Base-by-base conservation (phyloP, 2,888 invertebrate species). In the Coelogynopora nodosa region DNA sequence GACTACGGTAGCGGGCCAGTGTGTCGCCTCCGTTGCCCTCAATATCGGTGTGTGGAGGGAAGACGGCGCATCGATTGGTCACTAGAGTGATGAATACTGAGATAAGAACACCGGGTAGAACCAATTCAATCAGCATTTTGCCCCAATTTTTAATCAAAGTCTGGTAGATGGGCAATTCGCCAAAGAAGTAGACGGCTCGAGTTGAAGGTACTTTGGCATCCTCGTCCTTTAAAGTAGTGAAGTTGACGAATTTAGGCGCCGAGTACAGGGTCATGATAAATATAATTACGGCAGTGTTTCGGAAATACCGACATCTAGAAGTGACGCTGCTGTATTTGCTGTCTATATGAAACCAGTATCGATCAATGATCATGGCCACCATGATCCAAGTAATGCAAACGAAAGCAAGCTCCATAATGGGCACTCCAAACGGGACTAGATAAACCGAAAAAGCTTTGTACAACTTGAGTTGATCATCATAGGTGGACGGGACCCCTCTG, bases 321-420 rank as follows among this genome's bases (percentile, higher is more conserved):
- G 18, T 74, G 74, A 74, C 74, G 27, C 23, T 74, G 27, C 74
- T 74, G 74, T 74, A 74, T 26, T 74, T 74, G 23, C 18, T 23
- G 74, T 74, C 74, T 5, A 74, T 74, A 23, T 74, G 74, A 26
- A 74, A 74, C 74, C 74, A 74, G 23, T 74, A 74, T 2, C 74
- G 74, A 26, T 74, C 74, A 26, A 74, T 26, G 23, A 74, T 5
- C 74, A 74, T 74, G 74, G 74, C 74, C 18, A 74, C 74, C 74
- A 74, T 74, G 23, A 74, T n/a, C 74, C 74, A 74, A 74, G 74
- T 74, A 2, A 74, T 23, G 27, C 74, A 74, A 23, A 74, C 23
- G 74, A 74, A 74, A 26, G 10, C 18, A 26, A 74, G 23, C 23
- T 74, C 74, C 74, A 74, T 74, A 2, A 74, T 74, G 5, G 74